A percentile compares a stretch with the other conserved stretches of the same genome.
These are phyloP conservation scores for Leucoma salicis DNA, from an alignment of 2,888 invertebrate species.

Conservation along the genomic window DNA sequence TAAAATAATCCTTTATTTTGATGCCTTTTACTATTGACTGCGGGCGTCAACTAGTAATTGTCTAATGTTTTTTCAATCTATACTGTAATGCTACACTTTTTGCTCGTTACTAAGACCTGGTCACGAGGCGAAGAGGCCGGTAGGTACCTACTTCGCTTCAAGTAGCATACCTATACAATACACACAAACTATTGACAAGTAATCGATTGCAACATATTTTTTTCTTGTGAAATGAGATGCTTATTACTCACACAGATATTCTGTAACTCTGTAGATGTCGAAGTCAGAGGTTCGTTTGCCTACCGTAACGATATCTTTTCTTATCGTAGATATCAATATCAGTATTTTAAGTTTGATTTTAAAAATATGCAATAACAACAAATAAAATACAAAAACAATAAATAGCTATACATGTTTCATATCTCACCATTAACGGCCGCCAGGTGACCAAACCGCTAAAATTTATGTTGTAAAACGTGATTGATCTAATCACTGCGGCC, in stretches of 20 bases:
- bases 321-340: slow-evolving; percentile 10
- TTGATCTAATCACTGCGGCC: slow-evolving; percentile 61
- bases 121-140: slow-evolving; percentile 67
- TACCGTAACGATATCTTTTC: slow-evolving; percentile 3
- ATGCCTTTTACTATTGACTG: too few relatives aligned
- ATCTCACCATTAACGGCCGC: too few relatives aligned
- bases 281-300: background rate
- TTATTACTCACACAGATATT: background rate
- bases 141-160: slow-evolving; percentile 32
- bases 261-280: background rate
- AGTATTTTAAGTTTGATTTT: background rate
- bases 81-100: slow-evolving; percentile 60
- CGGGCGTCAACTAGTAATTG: too few relatives aligned
- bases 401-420: too few relatives aligned
- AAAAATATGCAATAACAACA: background rate
- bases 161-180: background rate
- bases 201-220: background rate
- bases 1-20: too few relatives aligned
- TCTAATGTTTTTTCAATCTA: slow-evolving; percentile 18
- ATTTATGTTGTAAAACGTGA: slow-evolving; percentile 27
- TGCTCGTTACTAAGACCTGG: slow-evolving; percentile 71
- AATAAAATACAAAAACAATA: too few relatives aligned
- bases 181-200: background rate
- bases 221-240: background rate
- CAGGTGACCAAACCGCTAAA: slow-evolving; percentile 13